Base-by-base conservation (phyloP, 2,113 vertebrate species). In the Nothoprocta perdicaria region DNA sequence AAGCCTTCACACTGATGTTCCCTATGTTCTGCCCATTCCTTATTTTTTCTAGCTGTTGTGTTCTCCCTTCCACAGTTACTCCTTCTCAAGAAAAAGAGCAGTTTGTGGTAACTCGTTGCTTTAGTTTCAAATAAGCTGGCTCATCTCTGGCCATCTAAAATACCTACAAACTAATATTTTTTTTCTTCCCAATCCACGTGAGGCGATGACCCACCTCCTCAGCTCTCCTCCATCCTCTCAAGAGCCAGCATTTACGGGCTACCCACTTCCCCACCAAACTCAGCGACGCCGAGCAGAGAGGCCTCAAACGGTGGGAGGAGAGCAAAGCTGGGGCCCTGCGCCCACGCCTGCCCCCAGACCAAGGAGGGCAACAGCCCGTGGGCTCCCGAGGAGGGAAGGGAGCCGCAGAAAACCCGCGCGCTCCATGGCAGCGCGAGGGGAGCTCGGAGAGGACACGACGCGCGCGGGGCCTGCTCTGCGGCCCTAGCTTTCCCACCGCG, bases 371-470 rank as follows among this genome's bases (percentile, higher is more conserved):
- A 73, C 58, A 76, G 74, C 55, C 24, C 75, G 71, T 66, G 86
- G 90, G 80, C 77, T 38, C 35, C 86, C 68, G 23, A 74, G 48
- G 48, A 96, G 22, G 38, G 66, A 90, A 86, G 66, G 90, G 77
- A 86, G 41, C 53, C 81, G 2, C 12, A 76, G 90, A 77, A 88
- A 92, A 80, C 46, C 48, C 0, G 0, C n/a, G 61, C 23, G 22
- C 19, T 76, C 52, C 3, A 6, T 71, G 93, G 35, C 40, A 87
- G 92, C 67, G 17, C 17, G 50, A 90, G 71, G 87, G 62, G 80
- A 84, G 94, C 62, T 76, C 78, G 84, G 75, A 94, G 88, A 90
- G 71, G 90, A 90, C 95, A 93, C 74, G 90, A 76, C 11, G 26
- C 69, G 68, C 90, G 62, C 84, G 84, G 93, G 86, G 90, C 93